Evolutionary conservation across 1,140 invertebrate species (phyloP).

Genomic region (Mylabris phalerata): DNA sequence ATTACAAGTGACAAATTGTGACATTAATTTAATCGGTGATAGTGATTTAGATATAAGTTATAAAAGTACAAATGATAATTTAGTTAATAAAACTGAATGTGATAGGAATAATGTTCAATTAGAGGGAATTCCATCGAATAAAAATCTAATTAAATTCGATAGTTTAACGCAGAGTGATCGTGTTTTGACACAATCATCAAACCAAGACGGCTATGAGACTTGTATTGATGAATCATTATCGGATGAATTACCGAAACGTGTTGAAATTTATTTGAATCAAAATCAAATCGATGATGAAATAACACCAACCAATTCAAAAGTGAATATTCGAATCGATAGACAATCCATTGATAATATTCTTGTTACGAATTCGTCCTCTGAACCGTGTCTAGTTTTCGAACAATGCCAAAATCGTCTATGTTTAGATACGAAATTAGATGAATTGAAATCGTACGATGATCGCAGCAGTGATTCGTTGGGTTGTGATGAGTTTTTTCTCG

Average conservation of each 20-base stretch:
- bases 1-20: neutral
- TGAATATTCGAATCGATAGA: constrained; percentile 16
- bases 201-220: constrained; percentile 36
- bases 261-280: neutral
- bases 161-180: constrained; percentile 31
- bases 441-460: constrained; percentile 34
- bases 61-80: constrained; percentile 30
- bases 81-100: constrained; percentile 16
- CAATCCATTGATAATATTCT: constrained; percentile 8
- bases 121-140: neutral
- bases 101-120: constrained; percentile 3
- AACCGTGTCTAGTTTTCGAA: constrained; percentile 23
- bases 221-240: constrained; percentile 39
- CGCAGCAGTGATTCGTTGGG: constrained; percentile 21
- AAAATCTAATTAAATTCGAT: constrained; percentile 19
- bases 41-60: constrained; percentile 35
- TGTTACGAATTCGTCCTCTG: constrained; percentile 16
- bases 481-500: constrained; percentile 39
- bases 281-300: constrained; percentile 17
- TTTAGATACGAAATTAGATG: constrained; percentile 31
- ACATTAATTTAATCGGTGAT: constrained; percentile 20
- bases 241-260: constrained; percentile 28
- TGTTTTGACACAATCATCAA: constrained; percentile 16
- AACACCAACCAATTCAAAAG: constrained; percentile 35
- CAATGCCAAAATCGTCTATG: constrained; percentile 26